These are phyloP conservation scores for Psittacus erithacus DNA, from an alignment of 2,113 vertebrate species.

Conservation along the genomic window DNA sequence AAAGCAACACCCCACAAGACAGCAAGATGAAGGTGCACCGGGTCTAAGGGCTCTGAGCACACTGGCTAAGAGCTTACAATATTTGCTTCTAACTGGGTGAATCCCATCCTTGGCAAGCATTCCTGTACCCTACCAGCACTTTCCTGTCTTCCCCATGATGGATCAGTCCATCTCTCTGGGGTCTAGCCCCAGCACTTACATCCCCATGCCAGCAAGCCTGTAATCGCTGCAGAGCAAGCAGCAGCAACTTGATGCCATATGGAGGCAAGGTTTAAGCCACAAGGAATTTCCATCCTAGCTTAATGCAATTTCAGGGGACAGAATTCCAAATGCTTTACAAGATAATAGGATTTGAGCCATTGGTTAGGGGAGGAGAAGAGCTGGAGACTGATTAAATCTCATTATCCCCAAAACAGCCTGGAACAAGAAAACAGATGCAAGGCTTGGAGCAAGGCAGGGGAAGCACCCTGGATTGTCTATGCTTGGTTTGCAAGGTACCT, in stretches of 20 bases:
- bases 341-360: constrained; percentile 37
- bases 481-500: fast-evolving
- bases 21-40: fast-evolving
- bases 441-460: background rate
- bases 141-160: background rate
- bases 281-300: constrained; percentile 22
- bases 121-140: background rate
- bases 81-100: background rate
- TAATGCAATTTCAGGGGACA: background rate
- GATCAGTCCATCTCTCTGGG: fast-evolving
- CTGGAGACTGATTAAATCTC: background rate
- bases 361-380: background rate
- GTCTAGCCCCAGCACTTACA: fast-evolving
- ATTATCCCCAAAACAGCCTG: background rate
- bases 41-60: background rate
- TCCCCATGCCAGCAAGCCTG: background rate
- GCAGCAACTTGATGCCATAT: fast-evolving
- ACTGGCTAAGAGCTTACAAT: background rate
- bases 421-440: background rate
- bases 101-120: background rate
- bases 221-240: background rate
- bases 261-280: background rate
- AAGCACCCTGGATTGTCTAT: fast-evolving
- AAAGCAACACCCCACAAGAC: background rate
- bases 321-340: background rate